These are phyloP conservation scores for Diploscapter pachys DNA, from an alignment of 1,140 invertebrate species.

Conservation along the genomic window DNA sequence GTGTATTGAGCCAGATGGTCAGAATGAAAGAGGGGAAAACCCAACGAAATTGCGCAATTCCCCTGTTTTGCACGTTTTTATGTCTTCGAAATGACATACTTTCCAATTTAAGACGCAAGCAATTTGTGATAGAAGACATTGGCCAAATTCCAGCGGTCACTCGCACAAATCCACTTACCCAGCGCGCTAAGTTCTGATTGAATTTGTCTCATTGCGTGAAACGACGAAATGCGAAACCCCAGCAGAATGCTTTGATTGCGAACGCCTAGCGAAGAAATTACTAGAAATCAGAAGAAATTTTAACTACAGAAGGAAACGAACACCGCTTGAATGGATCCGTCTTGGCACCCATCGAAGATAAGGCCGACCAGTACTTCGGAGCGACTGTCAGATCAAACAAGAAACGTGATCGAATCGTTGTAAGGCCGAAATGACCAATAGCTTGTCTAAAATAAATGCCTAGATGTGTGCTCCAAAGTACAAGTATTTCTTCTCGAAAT, in stretches of 20 bases:
- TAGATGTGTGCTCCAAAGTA: conserved; percentile 94
- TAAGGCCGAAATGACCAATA: conserved; percentile 55
- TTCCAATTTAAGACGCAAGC: too few relatives aligned
- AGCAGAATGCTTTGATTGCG: background rate
- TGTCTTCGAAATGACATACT: too few relatives aligned
- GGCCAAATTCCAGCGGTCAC: too few relatives aligned
- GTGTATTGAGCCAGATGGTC: too few relatives aligned
- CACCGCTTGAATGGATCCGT: conserved; percentile 51
- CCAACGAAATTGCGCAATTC: too few relatives aligned
- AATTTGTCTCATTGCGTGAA: too few relatives aligned
- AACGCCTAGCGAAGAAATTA: background rate
- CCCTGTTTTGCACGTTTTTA: too few relatives aligned
- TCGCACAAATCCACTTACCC: too few relatives aligned
- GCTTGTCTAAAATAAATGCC: background rate
- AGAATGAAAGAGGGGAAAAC: too few relatives aligned
- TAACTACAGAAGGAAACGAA: conserved; percentile 46
- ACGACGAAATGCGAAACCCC: too few relatives aligned
- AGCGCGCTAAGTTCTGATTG: too few relatives aligned
- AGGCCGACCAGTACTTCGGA: conserved; percentile 90
- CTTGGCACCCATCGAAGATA: conserved; percentile 75
- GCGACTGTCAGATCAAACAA: conserved; percentile 71
- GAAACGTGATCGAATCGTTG: conserved; percentile 69
- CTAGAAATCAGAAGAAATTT: background rate
- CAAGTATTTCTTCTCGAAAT: conserved; percentile 75
- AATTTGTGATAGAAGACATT: too few relatives aligned